A percentile compares a stretch with the other conserved stretches of the same genome.
Conservation (phyloP, 2,888 invertebrate genomes). For the Euzophera pinguis region DNA sequence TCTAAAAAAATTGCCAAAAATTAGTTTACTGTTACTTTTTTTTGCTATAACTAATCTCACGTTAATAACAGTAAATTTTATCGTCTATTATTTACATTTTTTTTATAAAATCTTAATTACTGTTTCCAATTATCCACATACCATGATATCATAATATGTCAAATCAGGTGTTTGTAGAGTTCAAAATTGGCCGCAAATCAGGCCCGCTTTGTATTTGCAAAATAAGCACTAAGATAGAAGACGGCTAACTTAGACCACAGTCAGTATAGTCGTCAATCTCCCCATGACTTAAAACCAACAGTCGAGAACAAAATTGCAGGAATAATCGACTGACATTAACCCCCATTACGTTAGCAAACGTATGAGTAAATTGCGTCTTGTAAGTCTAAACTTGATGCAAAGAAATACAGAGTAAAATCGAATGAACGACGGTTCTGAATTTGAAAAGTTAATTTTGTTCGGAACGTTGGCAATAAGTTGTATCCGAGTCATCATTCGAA, state of each 20-base stretch:
- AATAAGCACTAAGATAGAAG: constrained; percentile 33
- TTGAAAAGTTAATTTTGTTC: constrained; percentile 4
- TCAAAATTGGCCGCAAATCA: constrained; percentile 50
- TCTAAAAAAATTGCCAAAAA: too few species aligned
- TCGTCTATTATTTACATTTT: constrained; percentile 14
- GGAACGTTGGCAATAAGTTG: constrained; percentile 11
- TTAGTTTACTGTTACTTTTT: too few species aligned
- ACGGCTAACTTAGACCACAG: constrained; percentile 47
- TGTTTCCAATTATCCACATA: constrained; percentile 44
- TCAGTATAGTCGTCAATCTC: constrained; percentile 62
- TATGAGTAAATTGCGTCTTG: constrained; percentile 23
- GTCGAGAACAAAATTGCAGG: constrained; percentile 60
- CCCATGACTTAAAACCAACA: constrained; percentile 63
- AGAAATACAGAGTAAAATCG: constrained; percentile 24
- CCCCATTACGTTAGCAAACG: constrained; percentile 59
- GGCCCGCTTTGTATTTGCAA: constrained; percentile 48
- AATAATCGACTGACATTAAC: constrained; percentile 67
- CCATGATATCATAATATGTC: constrained; percentile 49
- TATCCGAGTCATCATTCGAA: constrained; percentile 45
- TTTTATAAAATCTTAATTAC: constrained; percentile 32
- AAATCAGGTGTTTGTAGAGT: constrained; percentile 46
- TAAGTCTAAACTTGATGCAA: constrained; percentile 24
- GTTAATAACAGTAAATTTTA: background rate
- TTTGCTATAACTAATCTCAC: too few species aligned
- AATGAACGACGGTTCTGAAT: constrained; percentile 9